Conservation (phyloP, 2,113 vertebrate species). For the Antechinus flavipes region DNA sequence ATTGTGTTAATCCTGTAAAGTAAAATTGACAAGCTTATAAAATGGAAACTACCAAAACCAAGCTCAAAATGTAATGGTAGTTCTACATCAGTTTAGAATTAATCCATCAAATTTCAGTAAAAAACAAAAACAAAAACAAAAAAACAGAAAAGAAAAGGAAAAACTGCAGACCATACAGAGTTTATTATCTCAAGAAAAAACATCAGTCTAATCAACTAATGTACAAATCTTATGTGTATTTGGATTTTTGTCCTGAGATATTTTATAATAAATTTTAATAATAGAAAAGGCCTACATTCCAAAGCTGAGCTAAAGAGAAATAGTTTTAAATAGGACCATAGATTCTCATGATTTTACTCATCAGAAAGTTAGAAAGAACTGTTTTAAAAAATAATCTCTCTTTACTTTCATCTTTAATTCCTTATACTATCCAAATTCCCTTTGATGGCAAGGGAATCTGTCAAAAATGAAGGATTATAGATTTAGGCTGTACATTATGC, state of each 20-base stretch:
- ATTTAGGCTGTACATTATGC: constrained; percentile 37
- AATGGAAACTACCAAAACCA: constrained; percentile 47
- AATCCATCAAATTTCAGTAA: neutral
- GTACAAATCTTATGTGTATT: constrained; percentile 11
- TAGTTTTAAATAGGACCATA: constrained; percentile 38
- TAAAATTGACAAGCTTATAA: constrained; percentile 40
- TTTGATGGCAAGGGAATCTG: neutral
- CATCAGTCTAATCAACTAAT: constrained; percentile 16
- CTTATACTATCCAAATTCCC: constrained; percentile 45
- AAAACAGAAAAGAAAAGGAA: neutral
- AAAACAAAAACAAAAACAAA: neutral
- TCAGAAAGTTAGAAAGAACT: constrained; percentile 25
- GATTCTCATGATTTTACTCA: neutral
- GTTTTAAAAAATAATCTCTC: constrained; percentile 15
- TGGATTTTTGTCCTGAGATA: constrained; percentile 37
- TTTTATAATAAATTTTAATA: constrained; percentile 23
- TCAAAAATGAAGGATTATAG: constrained; percentile 35
- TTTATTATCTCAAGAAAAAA: constrained; percentile 22
- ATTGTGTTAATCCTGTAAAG: constrained; percentile 26
- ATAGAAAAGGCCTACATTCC: constrained; percentile 30
- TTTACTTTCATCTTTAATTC: constrained; percentile 35
- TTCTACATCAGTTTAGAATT: constrained; percentile 18
- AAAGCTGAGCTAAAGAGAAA: constrained; percentile 45
- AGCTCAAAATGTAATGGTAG: constrained; percentile 50
- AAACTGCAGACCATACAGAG: constrained; percentile 20